These are phyloP conservation scores for Heliopora coerulea DNA, from an alignment of 92 coral and sea anemone species.

Conservation along the genomic window DNA sequence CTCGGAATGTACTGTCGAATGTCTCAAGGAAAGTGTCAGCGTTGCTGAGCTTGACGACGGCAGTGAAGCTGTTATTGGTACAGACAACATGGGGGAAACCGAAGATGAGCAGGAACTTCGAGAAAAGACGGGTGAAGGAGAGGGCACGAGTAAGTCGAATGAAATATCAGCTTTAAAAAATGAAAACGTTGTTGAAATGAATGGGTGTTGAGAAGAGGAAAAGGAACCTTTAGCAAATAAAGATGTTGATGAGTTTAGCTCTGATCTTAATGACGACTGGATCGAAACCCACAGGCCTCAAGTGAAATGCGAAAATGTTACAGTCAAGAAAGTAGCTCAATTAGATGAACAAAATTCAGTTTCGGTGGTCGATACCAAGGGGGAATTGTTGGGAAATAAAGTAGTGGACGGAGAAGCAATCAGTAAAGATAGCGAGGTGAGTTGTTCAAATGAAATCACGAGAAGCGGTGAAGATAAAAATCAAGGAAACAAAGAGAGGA, in stretches of 20 bases:
- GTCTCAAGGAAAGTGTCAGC: constrained; percentile 6
- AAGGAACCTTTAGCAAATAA: background rate
- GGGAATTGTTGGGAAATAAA: too few species aligned
- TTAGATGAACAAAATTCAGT: too few species aligned
- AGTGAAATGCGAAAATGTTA: background rate
- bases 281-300: background rate
- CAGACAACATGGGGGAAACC: background rate
- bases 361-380: background rate
- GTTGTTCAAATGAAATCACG: too few species aligned
- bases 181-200: background rate
- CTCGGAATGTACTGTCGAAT: constrained; percentile 3
- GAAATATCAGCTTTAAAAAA: background rate
- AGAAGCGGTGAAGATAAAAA: background rate
- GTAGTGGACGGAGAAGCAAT: too few species aligned
- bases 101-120: background rate
- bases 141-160: background rate
- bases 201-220: too few species aligned
- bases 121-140: background rate
- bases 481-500: background rate
- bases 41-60: too few species aligned
- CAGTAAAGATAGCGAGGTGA: too few species aligned
- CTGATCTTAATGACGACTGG: background rate
- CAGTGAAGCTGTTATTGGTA: too few species aligned
- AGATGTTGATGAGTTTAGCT: background rate
- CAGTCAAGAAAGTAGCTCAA: too few species aligned